phyloP scores from a whole-genome alignment of 1,140 invertebrate species.

The Lasioglossum baleicum region DNA sequence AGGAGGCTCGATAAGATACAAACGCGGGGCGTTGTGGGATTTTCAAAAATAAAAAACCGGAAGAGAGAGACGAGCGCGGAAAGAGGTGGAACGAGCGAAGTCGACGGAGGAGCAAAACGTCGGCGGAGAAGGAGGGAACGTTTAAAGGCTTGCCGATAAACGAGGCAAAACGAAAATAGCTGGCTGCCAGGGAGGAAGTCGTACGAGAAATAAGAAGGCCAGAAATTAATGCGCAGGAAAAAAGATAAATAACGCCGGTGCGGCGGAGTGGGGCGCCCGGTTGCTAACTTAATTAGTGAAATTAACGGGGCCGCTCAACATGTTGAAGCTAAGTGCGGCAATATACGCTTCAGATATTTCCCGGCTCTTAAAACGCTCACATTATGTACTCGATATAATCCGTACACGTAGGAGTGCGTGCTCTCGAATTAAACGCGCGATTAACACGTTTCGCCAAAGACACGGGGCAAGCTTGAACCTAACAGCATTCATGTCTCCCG shows the following conservation, averaged over 20 bases:
- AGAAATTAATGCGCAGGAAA: constrained; percentile 53
- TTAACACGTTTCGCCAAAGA: constrained; percentile 64
- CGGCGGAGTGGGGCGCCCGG: constrained; percentile 48
- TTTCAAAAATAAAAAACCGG: constrained; percentile 27
- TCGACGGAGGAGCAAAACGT: neutral
- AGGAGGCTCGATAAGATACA: neutral
- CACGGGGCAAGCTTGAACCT: constrained; percentile 22
- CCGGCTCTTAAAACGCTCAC: constrained; percentile 60
- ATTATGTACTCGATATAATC: constrained; percentile 63
- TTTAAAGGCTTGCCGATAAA: constrained; percentile 29
- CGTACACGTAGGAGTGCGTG: constrained; percentile 41
- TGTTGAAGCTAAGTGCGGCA: constrained; percentile 66
- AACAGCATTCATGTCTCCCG: no score
- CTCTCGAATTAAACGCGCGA: constrained; percentile 57
- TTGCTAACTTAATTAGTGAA: constrained; percentile 79
- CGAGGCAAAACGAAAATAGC: constrained; percentile 36
- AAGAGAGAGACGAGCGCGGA: neutral
- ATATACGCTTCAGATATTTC: constrained; percentile 60
- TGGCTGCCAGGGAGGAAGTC: constrained; percentile 41
- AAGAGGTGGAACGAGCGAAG: neutral
- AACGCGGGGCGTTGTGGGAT: neutral
- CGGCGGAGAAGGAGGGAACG: neutral
- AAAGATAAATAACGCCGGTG: constrained; percentile 66
- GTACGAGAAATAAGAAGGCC: constrained; percentile 45
- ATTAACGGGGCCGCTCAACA: constrained; percentile 75